A percentile compares a stretch with the other conserved stretches of the same genome.
Conservation (phyloP, 2,888 invertebrate genomes). For the Mechanitis messenoides region DNA sequence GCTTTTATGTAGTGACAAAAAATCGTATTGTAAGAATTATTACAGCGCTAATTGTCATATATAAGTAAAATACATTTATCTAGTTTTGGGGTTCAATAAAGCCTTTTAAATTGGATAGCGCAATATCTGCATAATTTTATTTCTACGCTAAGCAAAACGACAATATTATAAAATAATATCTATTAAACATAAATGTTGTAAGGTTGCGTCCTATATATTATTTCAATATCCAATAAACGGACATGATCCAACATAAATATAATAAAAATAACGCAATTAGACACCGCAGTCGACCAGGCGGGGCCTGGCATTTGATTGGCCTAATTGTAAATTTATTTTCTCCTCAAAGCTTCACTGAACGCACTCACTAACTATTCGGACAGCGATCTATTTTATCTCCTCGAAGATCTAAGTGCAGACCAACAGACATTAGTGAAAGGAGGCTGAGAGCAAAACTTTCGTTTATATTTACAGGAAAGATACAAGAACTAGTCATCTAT, state of each 20-base stretch:
- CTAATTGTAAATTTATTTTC: constrained; percentile 74
- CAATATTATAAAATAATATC: neutral
- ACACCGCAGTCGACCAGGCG: constrained; percentile 41
- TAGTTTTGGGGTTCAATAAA: no score
- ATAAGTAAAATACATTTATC: no score
- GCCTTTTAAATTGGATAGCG: no score
- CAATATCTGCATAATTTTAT: no score
- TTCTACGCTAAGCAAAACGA: no score
- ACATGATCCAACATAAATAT: constrained; percentile 9
- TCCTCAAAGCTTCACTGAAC: constrained; percentile 59
- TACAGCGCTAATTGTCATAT: no score
- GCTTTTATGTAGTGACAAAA: no score
- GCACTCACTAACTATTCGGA: constrained; percentile 57
- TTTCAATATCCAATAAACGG: neutral
- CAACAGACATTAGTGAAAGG: constrained; percentile 73
- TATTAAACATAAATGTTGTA: neutral
- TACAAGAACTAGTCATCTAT: constrained; percentile 70
- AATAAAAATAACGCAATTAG: constrained; percentile 27
- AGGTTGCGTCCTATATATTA: neutral
- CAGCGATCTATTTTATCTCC: constrained; percentile 71
- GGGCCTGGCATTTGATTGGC: constrained; percentile 70
- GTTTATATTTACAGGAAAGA: constrained; percentile 67
- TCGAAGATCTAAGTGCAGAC: constrained; percentile 64
- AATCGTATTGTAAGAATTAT: no score
- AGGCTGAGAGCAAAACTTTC: constrained; percentile 62